phyloP scores from a whole-genome alignment of 2,113 vertebrate genomes.

The Pollimyrus isidori region DNA sequence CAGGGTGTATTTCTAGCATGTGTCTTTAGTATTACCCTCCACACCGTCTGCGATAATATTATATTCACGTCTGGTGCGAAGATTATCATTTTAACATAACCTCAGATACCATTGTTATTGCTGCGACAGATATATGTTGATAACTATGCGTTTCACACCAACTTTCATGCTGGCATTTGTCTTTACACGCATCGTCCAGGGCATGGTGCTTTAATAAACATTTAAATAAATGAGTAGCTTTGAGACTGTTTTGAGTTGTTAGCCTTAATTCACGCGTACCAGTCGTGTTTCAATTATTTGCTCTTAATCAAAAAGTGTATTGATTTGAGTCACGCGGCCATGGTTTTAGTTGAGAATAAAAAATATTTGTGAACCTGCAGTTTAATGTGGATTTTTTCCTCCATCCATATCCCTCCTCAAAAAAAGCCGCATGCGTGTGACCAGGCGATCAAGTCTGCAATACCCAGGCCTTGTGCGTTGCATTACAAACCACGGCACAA shows the following conservation, averaged over 20 bases:
- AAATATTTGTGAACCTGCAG: constrained; percentile 3
- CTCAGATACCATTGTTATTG: background rate
- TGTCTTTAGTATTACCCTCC: background rate
- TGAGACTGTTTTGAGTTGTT: background rate
- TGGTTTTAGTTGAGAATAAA: background rate
- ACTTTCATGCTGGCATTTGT: background rate
- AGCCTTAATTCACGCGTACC: background rate
- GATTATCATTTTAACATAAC: background rate
- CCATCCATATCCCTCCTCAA: background rate
- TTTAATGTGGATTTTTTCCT: background rate
- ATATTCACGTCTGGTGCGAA: background rate
- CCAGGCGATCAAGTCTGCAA: background rate
- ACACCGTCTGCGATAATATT: background rate
- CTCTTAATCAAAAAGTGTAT: constrained; percentile 5
- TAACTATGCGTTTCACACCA: background rate
- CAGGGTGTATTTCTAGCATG: background rate
- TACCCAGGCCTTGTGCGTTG: background rate
- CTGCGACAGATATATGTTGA: background rate
- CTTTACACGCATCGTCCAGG: background rate
- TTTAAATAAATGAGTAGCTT: background rate
- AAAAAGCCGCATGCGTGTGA: background rate
- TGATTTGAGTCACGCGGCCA: background rate
- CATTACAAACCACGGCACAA: background rate
- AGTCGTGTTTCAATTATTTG: background rate
- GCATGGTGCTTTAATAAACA: background rate